Evolutionary conservation across 2,888 invertebrate genomes (phyloP).

Genomic region (Cheilosia pagana): DNA sequence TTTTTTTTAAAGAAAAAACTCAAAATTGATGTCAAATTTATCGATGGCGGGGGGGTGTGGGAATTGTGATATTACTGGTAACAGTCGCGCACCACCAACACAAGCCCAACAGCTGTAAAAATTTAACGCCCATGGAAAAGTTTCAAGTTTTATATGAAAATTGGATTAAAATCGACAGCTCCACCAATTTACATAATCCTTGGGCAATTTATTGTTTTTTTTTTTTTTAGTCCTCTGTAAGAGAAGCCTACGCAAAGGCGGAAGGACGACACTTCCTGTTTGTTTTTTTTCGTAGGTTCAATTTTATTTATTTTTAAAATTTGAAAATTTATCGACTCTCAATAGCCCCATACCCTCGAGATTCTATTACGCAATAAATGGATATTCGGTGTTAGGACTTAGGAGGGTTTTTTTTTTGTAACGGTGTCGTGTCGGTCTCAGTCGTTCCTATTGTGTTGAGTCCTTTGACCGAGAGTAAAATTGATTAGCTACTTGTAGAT

Average conservation of each 20-base stretch:
- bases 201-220: constrained; percentile 61
- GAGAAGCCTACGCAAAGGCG: not conserved
- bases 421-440: not conserved
- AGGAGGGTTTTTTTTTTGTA: no score
- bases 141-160: constrained; percentile 60
- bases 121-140: constrained; percentile 46
- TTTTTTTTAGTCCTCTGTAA: constrained; percentile 10
- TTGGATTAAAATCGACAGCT: constrained; percentile 69
- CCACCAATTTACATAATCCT: constrained; percentile 71
- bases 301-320: constrained; percentile 56
- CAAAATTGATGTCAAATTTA: constrained; percentile 29
- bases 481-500: constrained; percentile 74
- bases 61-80: constrained; percentile 5
- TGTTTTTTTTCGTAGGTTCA: not conserved
- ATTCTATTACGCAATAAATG: constrained; percentile 53
- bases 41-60: not conserved
- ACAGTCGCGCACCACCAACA: not conserved
- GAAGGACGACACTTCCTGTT: not conserved
- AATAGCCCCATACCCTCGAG: constrained; percentile 31
- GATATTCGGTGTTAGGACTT: constrained; percentile 39
- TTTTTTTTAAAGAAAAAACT: not conserved
- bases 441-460: not conserved
- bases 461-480: constrained; percentile 45
- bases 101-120: constrained; percentile 39
- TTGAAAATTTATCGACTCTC: constrained; percentile 57